Base-by-base conservation (phyloP, 2,797 vertebrate genomes). In the Manis crassicaudata region DNA sequence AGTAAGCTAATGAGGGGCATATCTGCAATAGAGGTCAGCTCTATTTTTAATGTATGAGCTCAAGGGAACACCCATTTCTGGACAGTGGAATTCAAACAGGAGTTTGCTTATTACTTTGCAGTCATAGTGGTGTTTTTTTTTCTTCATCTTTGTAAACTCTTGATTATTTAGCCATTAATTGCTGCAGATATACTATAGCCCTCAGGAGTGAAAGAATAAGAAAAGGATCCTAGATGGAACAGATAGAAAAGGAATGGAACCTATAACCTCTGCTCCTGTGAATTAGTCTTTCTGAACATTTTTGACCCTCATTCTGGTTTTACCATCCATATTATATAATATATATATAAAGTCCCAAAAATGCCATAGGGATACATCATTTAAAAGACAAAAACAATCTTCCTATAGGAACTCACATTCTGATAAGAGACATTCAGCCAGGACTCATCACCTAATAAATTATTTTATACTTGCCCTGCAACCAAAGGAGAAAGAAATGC, bases 1-100 rank as follows among this genome's bases (percentile, higher is more conserved):
- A 96, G 23, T 90, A 90, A 79, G 83, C 92, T 97, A 97, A 92
- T 90, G 58, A 81, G 21, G 60, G 29, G 17, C 17, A 97, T 72
- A 27, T 95, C 70, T 73, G 63, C 18, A 79, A 7, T 52, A 46
- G 63, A 98, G 37, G 67, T 95, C 95, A 77, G 67, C 27, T 97
- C 11, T 56, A 94, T 79, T 92, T 96, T 63, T 94, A 92, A 96
- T 91, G 18, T 72, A 85, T 67, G 23, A 72, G 27, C 25, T 94
- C 89, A 94, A 56, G 12, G 75, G 37, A 73, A 87, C 88, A 95
- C 5, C 6, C 17, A 63, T 93, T 95, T 94, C 63, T 95, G 73
- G 65, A 96, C 88, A 62, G 70, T 81, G 95, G 21, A 96, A 88
- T 72, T 90, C 88, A 92, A 93, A 14, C 35, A 85, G 25, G 6